Percentiles rank a stretch among this genome's conserved stretches.
Conservation (phyloP, 2,797 vertebrate species). For the Argentina silus region DNA sequence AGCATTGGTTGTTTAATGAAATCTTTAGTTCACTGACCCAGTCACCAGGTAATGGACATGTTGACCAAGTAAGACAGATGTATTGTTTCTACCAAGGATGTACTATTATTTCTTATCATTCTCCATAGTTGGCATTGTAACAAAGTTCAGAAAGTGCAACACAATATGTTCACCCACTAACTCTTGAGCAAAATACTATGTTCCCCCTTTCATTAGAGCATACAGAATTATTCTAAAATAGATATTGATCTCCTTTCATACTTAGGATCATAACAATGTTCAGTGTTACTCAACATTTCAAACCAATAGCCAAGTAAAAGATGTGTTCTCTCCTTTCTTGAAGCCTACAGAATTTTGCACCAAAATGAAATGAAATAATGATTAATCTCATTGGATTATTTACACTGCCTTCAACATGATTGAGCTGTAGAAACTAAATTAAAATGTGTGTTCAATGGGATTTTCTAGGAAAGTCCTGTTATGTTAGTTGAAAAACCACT, state of each 20-base stretch:
- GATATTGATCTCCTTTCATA: too few species aligned
- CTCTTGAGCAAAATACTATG: too few species aligned
- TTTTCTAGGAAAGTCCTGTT: slow-evolving; percentile 79
- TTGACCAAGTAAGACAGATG: background rate
- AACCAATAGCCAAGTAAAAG: slow-evolving; percentile 34
- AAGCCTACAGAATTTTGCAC: slow-evolving; percentile 10
- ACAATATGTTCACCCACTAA: too few species aligned
- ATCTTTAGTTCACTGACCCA: background rate
- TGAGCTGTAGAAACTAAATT: slow-evolving; percentile 76
- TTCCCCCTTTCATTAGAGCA: too few species aligned
- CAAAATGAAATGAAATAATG: slow-evolving; percentile 52
- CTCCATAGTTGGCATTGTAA: background rate
- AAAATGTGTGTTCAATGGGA: slow-evolving; percentile 79
- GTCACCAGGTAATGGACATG: background rate
- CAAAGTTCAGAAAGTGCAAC: background rate
- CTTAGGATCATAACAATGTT: background rate
- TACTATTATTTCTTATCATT: slow-evolving; percentile 5
- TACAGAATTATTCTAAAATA: background rate
- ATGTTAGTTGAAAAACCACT: slow-evolving; percentile 71
- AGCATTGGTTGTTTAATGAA: background rate
- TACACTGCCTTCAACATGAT: slow-evolving; percentile 74
- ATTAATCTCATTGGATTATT: slow-evolving; percentile 78
- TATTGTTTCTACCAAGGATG: background rate
- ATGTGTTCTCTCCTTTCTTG: slow-evolving; percentile 41
- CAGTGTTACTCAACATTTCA: background rate